Conservation (phyloP, 2,888 invertebrate species). For the Endomychus coccineus region DNA sequence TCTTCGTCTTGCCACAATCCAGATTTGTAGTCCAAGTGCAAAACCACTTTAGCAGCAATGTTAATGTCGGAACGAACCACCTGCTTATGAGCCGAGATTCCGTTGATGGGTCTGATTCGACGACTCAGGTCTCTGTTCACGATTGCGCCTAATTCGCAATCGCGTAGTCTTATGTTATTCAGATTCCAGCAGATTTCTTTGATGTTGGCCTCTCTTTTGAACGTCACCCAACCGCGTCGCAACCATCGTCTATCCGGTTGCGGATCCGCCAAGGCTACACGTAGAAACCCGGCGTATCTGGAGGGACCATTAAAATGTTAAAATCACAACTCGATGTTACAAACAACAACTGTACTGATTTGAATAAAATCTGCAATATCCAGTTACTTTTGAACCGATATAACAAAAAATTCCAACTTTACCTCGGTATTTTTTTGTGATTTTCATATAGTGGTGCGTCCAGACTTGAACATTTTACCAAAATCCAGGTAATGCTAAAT, state of each 20-base stretch:
- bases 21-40: slow-evolving; percentile 80
- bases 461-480: too few relatives aligned
- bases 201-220: slow-evolving; percentile 92
- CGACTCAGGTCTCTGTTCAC: slow-evolving; percentile 95
- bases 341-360: too few relatives aligned
- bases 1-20: slow-evolving; percentile 63
- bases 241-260: slow-evolving; percentile 94
- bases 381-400: too few relatives aligned
- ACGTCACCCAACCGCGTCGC: slow-evolving; percentile 97
- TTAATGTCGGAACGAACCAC: slow-evolving; percentile 89
- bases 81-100: slow-evolving; percentile 80
- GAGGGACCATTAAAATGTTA: too few relatives aligned
- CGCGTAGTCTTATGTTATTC: slow-evolving; percentile 86
- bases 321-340: too few relatives aligned
- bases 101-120: slow-evolving; percentile 85
- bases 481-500: too few relatives aligned
- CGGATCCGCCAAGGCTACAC: slow-evolving; percentile 95
- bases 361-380: too few relatives aligned
- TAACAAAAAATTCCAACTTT: too few relatives aligned
- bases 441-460: too few relatives aligned
- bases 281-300: slow-evolving; percentile 85
- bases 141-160: slow-evolving; percentile 89
- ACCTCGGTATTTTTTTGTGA: too few relatives aligned
- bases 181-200: slow-evolving; percentile 99
- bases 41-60: slow-evolving; percentile 82